Evolutionary conservation across 2,113 vertebrate species (phyloP), one percentile per base, ranked within the genome.

Genomic region (Nipponia nippon): DNA sequence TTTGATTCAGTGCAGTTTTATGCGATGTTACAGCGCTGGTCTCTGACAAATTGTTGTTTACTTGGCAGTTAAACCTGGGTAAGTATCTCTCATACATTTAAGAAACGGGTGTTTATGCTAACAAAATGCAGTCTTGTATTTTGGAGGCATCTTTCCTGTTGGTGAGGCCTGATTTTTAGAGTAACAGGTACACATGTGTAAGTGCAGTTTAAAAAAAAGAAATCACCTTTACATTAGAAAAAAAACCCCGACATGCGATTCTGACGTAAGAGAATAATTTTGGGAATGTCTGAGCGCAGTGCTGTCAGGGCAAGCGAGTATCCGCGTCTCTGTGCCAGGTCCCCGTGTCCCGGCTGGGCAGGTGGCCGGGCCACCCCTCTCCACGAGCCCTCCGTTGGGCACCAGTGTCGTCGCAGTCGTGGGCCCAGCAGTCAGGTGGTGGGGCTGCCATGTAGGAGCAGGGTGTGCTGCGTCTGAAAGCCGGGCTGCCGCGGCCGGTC

Each of bases 271-370:
- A 27, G 21, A 42, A 38, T 6, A 15, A 11, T 34, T 79, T 44
- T 38, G 49, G 30, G 23, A 36, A 58, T 2, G 19, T 34, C 27
- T 69, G 53, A 77, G 42, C 26, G 8, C 36, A 14, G 15, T 23
- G 69, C 63, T 58, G 52, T 42, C 38, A 23, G 50, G 69, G 52
- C 26, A 22, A 50, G 42, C 0, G 2, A 38, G 26, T 53, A 26
- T 7, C 20, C 0, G 0, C 0, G 2, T 32, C 44, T 44, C 18
- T 55, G 59, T 52, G 66, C 34, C 1, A 0, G 38, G 15, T 61
- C 6, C 22, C 22, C 2, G 1, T 26, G 46, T 3, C 27, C 0
- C 1, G 4, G n/a, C 40, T 16, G 26, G 38, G 38, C 30, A 18
- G 25, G 40, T 55, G 50, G 19, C 65, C 1, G 1, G 34, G 46